These are phyloP conservation scores for Sminthurinus aureus DNA, from an alignment of 2,888 invertebrate species.

Conservation along the genomic window DNA sequence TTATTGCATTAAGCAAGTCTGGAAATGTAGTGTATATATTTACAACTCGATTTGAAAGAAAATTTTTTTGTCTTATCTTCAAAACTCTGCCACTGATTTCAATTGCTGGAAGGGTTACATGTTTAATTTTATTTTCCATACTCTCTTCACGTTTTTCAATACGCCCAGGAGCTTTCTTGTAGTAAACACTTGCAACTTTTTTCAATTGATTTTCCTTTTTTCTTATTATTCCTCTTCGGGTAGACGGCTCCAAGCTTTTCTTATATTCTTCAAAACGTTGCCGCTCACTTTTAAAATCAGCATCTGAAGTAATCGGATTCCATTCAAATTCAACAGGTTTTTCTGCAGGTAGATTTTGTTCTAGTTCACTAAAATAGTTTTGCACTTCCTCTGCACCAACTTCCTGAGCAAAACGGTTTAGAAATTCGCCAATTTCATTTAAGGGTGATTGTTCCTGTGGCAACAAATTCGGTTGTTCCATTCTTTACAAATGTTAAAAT, in stretches of 20 bases:
- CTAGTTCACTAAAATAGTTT: not conserved
- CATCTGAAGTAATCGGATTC: not conserved
- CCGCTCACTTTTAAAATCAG: not conserved
- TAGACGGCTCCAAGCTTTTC: not conserved
- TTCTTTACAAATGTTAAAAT: not conserved
- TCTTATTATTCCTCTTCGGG: not conserved
- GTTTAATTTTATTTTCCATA: not conserved
- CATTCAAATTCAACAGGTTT: not conserved
- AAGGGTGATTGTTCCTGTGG: not conserved
- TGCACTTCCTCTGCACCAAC: not conserved
- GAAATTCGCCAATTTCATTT: not conserved
- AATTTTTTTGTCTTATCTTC: not conserved
- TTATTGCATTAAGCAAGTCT: not conserved
- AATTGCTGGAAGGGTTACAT: not conserved
- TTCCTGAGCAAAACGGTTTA: not conserved
- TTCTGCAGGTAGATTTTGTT: not conserved
- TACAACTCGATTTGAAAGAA: not conserved
- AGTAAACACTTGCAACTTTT: not conserved
- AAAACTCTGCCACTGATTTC: not conserved
- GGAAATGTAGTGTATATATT: not conserved
- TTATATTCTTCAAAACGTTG: not conserved
- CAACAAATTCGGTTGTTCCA: not conserved
- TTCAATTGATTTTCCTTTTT: too few species aligned
- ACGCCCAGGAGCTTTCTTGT: not conserved
- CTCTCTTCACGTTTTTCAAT: not conserved